Conservation (phyloP, 2,797 vertebrate species). For the Megaceryle alcyon region DNA sequence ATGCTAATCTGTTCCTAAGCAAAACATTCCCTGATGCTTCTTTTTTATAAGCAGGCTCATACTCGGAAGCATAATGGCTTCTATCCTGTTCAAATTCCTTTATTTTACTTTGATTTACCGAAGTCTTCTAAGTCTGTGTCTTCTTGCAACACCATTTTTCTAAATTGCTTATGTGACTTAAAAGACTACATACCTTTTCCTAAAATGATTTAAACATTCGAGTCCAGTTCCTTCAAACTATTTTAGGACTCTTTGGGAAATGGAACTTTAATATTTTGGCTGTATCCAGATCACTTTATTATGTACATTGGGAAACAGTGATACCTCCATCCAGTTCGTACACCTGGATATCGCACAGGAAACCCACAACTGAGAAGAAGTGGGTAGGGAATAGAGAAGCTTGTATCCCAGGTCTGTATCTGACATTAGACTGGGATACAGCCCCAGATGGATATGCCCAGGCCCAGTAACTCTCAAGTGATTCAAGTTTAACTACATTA, state of each 20-base stretch:
- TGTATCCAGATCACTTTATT: neutral
- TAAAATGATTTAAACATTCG: neutral
- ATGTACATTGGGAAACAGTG: rapidly evolving
- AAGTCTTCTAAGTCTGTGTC: neutral
- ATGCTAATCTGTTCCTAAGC: neutral
- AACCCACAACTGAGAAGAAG: neutral
- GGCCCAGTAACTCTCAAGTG: neutral
- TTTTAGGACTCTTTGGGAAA: neutral
- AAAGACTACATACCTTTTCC: neutral
- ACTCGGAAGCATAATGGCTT: neutral
- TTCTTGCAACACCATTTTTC: neutral
- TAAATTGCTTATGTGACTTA: neutral
- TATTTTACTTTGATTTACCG: neutral
- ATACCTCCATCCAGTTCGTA: neutral
- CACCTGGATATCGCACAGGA: neutral
- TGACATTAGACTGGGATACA: neutral
- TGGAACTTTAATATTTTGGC: neutral
- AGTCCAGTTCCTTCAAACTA: neutral
- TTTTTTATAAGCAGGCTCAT: neutral
- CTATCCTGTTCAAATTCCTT: neutral
- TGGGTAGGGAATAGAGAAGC: neutral
- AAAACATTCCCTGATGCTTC: neutral
- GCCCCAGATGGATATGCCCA: neutral
- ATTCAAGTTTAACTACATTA: neutral
- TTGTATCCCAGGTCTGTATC: neutral